phyloP scores from a whole-genome alignment of 2,797 vertebrate species.

The Alfaro cultratus region DNA sequence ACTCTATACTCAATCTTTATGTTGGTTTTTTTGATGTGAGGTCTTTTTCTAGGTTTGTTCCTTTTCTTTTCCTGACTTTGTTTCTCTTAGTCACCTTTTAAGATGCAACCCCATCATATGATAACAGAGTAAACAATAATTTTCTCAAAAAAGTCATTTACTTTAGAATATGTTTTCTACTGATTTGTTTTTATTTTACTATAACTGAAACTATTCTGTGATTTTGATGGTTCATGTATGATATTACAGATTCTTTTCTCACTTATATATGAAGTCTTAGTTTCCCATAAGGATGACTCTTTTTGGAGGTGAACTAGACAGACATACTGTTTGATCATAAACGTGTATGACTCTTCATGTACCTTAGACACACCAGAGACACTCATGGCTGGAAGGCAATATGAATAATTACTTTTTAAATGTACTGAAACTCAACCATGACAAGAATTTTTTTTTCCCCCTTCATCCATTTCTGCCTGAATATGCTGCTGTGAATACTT shows the following conservation, averaged over 20 bases:
- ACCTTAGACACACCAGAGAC: conserved; percentile 46
- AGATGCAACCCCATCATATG: background rate
- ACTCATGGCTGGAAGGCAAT: conserved; percentile 39
- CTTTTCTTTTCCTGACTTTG: background rate
- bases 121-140: background rate
- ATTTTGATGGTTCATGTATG: background rate
- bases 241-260: background rate
- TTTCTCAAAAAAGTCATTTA: background rate
- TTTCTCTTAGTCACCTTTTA: background rate
- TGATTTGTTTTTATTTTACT: background rate
- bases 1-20: no score
- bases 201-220: background rate
- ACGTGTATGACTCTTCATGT: conserved; percentile 43
- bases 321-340: conserved; percentile 28
- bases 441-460: conserved; percentile 37
- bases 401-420: conserved; percentile 70
- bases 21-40: no score
- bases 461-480: conserved; percentile 23
- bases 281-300: conserved; percentile 16
- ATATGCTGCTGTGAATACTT: conserved; percentile 16
- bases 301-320: conserved; percentile 16
- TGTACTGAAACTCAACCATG: conserved; percentile 40
- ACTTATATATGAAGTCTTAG: background rate
- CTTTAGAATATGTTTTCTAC: background rate
- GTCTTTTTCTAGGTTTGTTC: background rate